These are phyloP conservation scores for Piaya cayana DNA, from an alignment of 2,113 vertebrate genomes.

Conservation along the genomic window DNA sequence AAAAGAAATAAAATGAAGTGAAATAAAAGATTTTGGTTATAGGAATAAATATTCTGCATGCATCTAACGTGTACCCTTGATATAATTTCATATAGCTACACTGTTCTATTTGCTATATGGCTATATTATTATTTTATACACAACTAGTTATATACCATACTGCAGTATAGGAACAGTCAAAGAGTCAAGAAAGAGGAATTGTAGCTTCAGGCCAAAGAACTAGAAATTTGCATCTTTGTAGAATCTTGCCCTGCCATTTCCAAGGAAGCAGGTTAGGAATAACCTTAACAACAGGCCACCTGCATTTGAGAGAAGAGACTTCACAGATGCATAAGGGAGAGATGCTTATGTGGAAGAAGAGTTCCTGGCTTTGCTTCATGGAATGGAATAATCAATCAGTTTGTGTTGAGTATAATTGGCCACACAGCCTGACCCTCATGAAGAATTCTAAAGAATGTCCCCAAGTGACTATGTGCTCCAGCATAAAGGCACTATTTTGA, in stretches of 20 bases:
- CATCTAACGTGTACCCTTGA: neutral
- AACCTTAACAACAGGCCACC: rapidly evolving
- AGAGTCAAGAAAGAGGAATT: neutral
- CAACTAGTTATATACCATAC: neutral
- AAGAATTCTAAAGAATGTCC: neutral
- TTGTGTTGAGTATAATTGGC: rapidly evolving
- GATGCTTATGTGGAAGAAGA: rapidly evolving
- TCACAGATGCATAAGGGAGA: rapidly evolving
- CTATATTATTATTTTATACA: no score
- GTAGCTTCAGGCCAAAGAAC: neutral
- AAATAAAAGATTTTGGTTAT: neutral
- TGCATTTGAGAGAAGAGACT: neutral
- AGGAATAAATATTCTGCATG: neutral
- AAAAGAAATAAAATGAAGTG: neutral
- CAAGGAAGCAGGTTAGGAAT: rapidly evolving
- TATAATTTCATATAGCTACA: neutral
- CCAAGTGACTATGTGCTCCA: neutral
- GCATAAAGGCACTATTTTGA: rapidly evolving
- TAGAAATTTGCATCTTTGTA: neutral
- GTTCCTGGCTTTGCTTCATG: neutral
- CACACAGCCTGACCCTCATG: neutral
- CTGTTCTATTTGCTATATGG: rapidly evolving
- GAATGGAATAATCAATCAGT: neutral
- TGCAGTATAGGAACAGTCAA: rapidly evolving
- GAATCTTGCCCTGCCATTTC: neutral